A percentile compares a stretch with the other conserved stretches of the same genome.
phyloP scores from a whole-genome alignment of 2,113 vertebrate genomes.

The Proteles cristata region DNA sequence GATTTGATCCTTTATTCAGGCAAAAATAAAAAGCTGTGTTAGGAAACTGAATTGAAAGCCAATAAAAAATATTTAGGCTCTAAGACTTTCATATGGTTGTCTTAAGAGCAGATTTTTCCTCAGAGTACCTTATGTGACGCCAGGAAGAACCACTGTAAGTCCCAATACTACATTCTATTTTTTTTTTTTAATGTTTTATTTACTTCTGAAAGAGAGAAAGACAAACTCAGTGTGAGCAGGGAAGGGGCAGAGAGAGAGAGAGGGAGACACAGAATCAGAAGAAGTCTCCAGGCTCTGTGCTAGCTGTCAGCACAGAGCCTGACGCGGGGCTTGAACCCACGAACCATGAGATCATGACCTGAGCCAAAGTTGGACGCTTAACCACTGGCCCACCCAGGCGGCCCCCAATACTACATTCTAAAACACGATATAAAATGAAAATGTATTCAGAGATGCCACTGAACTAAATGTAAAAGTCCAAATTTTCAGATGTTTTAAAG shows the following conservation, averaged over 20 bases:
- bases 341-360: too few relatives aligned
- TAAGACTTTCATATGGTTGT: background rate
- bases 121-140: background rate
- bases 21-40: background rate
- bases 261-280: too few relatives aligned
- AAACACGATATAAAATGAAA: slow-evolving; percentile 14
- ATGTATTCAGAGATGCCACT: background rate
- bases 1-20: background rate
- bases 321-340: too few relatives aligned
- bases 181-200: too few relatives aligned
- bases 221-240: too few relatives aligned
- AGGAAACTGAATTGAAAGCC: background rate
- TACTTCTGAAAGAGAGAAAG: too few relatives aligned
- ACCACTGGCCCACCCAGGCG: too few relatives aligned
- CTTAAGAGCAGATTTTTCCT: background rate
- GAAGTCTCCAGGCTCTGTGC: too few relatives aligned
- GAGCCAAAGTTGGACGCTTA: too few relatives aligned
- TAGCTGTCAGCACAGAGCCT: too few relatives aligned
- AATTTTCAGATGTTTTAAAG: background rate
- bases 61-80: background rate
- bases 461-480: background rate
- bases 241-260: too few relatives aligned
- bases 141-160: background rate
- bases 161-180: background rate
- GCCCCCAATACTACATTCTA: background rate